Conservation (phyloP, 1,140 invertebrate species). For the Bombus picipes region DNA sequence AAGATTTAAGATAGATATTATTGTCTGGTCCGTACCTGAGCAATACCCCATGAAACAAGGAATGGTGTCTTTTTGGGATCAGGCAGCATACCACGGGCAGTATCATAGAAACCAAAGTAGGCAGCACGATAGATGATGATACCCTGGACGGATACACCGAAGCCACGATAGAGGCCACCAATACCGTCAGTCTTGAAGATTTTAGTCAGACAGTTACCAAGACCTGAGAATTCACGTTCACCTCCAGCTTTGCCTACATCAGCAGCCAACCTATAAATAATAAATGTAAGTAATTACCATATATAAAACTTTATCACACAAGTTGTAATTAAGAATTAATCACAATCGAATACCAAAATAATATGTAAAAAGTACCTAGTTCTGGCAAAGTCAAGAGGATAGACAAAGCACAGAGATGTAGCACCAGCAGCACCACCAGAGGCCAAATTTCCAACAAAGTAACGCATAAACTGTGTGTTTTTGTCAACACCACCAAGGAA, state of each 20-base stretch:
- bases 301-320: not conserved
- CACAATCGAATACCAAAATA: not conserved
- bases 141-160: slow-evolving; percentile 94
- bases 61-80: slow-evolving; percentile 92
- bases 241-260: slow-evolving; percentile 90
- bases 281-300: not conserved
- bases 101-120: slow-evolving; percentile 97
- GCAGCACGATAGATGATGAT: slow-evolving; percentile 94
- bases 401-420: slow-evolving; percentile 97
- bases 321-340: not conserved
- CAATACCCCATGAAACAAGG: slow-evolving; percentile 89
- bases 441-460: slow-evolving; percentile 93
- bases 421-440: slow-evolving; percentile 97
- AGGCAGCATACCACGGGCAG: slow-evolving; percentile 93
- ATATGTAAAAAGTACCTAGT: slow-evolving; percentile 87
- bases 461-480: slow-evolving; percentile 93
- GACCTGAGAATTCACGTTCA: slow-evolving; percentile 91
- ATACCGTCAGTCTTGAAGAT: slow-evolving; percentile 93
- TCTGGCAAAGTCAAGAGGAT: slow-evolving; percentile 97
- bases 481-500: slow-evolving; percentile 94
- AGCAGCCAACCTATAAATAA: slow-evolving; percentile 87
- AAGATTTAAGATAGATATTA: slow-evolving; percentile 16
- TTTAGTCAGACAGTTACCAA: slow-evolving; percentile 92
- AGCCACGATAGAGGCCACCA: slow-evolving; percentile 93
- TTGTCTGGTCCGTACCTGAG: slow-evolving; percentile 84